Evolutionary conservation across 1,140 invertebrate species (phyloP).

Genomic region (Brachionus asplanchnoidis): DNA sequence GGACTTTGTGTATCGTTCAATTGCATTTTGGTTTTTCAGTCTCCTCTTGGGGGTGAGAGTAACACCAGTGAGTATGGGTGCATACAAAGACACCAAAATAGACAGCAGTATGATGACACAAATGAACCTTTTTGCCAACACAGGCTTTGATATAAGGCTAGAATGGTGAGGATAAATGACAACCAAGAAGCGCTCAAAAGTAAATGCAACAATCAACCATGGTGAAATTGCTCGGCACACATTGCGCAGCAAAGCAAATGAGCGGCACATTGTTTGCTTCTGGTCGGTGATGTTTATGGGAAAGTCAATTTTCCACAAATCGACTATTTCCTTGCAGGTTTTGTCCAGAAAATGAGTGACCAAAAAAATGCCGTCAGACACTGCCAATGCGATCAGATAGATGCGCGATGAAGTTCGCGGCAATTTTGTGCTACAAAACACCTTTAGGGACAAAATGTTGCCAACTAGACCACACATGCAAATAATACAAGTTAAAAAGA

Average conservation of each 20-base stretch:
- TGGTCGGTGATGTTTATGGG: slow-evolving; percentile 37
- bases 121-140: not conserved
- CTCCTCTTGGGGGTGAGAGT: not conserved
- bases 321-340: slow-evolving; percentile 33
- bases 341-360: slow-evolving; percentile 21
- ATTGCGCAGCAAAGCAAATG: slow-evolving; percentile 10
- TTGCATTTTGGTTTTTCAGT: not conserved
- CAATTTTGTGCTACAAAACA: slow-evolving; percentile 32
- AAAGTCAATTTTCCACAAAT: slow-evolving; percentile 36
- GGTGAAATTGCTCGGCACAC: not conserved
- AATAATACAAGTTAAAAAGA: not conserved
- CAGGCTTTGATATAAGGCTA: slow-evolving; percentile 18
- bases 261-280: slow-evolving; percentile 33
- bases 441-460: slow-evolving; percentile 28
- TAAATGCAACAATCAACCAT: slow-evolving; percentile 37
- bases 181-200: slow-evolving; percentile 36
- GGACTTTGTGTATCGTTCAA: not conserved
- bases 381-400: slow-evolving; percentile 24
- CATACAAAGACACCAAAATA: slow-evolving; percentile 6
- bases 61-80: not conserved
- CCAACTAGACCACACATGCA: slow-evolving; percentile 12
- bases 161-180: slow-evolving; percentile 24
- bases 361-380: slow-evolving; percentile 19
- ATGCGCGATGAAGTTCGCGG: slow-evolving; percentile 4
- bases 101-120: slow-evolving; percentile 12